A percentile compares a stretch with the other conserved stretches of the same genome.
Conservation (phyloP, 2,797 vertebrate genomes). For the Coranthus polyacanthus region DNA sequence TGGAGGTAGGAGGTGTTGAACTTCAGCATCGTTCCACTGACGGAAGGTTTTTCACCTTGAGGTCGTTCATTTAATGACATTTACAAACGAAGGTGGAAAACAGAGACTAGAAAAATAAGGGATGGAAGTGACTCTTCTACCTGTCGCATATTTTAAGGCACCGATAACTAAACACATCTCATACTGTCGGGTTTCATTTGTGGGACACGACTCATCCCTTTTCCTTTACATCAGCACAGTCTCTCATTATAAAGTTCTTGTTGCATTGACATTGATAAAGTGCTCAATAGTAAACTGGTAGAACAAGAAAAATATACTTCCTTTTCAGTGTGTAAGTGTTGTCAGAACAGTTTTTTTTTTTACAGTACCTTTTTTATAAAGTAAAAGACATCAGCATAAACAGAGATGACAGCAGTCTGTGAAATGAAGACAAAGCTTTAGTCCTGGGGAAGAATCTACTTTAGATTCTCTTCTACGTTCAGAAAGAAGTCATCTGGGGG, state of each 20-base stretch:
- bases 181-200: no score
- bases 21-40: conserved; percentile 3
- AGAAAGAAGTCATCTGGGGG: conserved; percentile 30
- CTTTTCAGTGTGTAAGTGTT: conserved; percentile 32
- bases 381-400: conserved; percentile 48
- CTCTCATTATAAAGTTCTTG: conserved; percentile 38
- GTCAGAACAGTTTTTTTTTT: conserved; percentile 16
- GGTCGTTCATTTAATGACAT: no score
- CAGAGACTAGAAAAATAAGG: no score
- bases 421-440: conserved; percentile 50
- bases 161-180: no score
- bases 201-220: not conserved
- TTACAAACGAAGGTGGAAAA: no score
- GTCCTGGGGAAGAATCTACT: conserved; percentile 23
- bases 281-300: conserved; percentile 74
- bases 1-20: not conserved
- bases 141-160: not conserved
- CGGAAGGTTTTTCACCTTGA: conserved; percentile 7
- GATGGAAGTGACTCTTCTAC: no score
- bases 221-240: conserved; percentile 3
- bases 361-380: conserved; percentile 65
- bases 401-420: conserved; percentile 44
- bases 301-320: conserved; percentile 50
- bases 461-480: conserved; percentile 42
- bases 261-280: conserved; percentile 72